Conservation (phyloP, 2,113 vertebrate species). For the Petrocephalus zakoni region DNA sequence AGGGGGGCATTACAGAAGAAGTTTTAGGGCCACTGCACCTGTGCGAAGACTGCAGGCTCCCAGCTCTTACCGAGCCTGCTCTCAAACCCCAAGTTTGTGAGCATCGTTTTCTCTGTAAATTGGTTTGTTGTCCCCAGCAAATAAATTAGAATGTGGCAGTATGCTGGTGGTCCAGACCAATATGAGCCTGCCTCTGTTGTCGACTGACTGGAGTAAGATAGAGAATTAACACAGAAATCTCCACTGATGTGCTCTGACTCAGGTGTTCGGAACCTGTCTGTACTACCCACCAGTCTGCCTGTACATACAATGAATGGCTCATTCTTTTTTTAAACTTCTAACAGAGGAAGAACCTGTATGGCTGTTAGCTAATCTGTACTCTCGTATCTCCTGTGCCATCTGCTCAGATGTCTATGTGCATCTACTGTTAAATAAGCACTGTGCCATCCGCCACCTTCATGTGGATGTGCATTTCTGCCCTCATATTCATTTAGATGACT, state of each 20-base stretch:
- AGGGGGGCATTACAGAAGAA: too few species aligned
- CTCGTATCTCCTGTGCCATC: not conserved
- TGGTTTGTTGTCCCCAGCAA: slow-evolving; percentile 3
- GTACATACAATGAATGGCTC: not conserved
- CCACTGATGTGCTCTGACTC: not conserved
- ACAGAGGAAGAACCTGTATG: not conserved
- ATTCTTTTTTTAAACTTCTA: not conserved
- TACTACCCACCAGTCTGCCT: not conserved
- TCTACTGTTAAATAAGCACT: not conserved
- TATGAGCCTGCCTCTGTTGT: not conserved
- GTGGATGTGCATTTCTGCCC: not conserved
- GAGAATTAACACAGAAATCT: not conserved
- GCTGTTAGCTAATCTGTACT: not conserved
- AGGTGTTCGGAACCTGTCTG: not conserved
- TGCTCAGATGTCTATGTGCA: not conserved
- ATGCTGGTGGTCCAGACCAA: not conserved
- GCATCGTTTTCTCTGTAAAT: not conserved
- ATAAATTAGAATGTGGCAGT: not conserved
- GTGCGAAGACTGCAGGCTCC: not conserved
- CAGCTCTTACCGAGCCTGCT: not conserved
- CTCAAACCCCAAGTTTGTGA: not conserved
- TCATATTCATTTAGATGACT: not conserved
- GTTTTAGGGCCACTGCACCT: too few species aligned
- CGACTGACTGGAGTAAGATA: not conserved
- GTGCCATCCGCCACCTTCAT: not conserved